Evolutionary conservation across 1,140 invertebrate genomes (phyloP), one percentile per base, ranked within the genome.

Genomic region (Pomacea maculata): DNA sequence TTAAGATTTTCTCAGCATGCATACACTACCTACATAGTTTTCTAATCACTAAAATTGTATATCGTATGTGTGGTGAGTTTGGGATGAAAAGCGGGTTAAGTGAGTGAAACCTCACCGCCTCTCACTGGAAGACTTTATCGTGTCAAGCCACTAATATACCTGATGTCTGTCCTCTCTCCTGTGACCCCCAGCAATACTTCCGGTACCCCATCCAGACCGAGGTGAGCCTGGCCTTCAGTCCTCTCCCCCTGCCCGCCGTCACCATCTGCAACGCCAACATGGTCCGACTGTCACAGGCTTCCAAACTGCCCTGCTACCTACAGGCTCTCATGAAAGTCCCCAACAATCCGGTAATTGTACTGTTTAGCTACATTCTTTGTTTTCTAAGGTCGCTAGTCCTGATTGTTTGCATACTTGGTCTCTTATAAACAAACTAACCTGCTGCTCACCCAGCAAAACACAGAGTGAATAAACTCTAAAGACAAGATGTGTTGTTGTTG

Each of bases 191-290:
- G 75, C 61, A 77, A 52, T 77, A 67, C 75, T 67, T 67, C 29
- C 54, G 61, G 15, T 77, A 8, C 14, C 61, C 57, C 25, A 57
- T 63, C 25, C 45, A 65, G 63, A 77, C 75, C 3, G 52, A 63
- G 19, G 75, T 77, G 25, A 67, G 67, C 29, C 75, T 77, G 6
- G 54, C 25, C 34, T 77, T 77, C 75, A 77, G 63, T 52, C 75
- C 75, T 61, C 29, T 77, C 34, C 21, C 75, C 54, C 64, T 77
- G 61, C 75, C 75, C 17, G 63, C 75, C 75, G 45, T 77, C 25
- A 77, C 75, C 63, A 9, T 77, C n/a, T 77, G 75, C 75, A 77
- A 77, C 63, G 8, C 67, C 61, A 77, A 77, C 17, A 63, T 25
- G 1, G 25, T 77, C 1, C 63, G 75, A 0, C 25, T 3, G 61